phyloP scores from a whole-genome alignment of 2,797 vertebrate genomes.

The Prunella strophiata region DNA sequence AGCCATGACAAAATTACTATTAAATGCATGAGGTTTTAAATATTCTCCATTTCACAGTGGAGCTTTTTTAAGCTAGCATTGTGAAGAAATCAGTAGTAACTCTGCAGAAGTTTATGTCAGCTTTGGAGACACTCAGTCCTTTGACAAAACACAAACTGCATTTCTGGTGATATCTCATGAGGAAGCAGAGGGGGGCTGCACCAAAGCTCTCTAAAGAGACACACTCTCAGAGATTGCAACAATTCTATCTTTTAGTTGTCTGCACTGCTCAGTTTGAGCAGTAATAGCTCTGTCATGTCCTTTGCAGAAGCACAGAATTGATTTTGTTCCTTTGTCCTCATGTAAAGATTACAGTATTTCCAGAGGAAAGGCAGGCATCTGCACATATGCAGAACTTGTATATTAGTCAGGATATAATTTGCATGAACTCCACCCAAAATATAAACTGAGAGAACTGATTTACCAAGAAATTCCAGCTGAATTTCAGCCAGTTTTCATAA shows the following conservation, averaged over 20 bases:
- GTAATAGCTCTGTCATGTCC: slow-evolving; percentile 11
- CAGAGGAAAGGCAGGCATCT: background rate
- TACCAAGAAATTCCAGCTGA: background rate
- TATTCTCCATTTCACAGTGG: background rate
- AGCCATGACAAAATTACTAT: background rate
- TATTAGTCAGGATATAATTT: background rate
- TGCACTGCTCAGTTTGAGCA: slow-evolving; percentile 10
- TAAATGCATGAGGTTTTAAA: background rate
- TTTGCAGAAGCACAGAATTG: background rate
- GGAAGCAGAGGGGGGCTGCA: background rate
- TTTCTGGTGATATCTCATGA: background rate
- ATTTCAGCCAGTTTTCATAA: background rate
- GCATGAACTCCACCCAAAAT: background rate
- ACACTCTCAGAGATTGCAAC: background rate
- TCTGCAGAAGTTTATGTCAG: background rate
- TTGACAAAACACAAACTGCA: background rate
- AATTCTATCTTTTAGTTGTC: slow-evolving; percentile 6
- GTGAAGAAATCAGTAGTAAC: background rate
- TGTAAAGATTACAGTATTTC: background rate
- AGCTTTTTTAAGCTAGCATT: background rate
- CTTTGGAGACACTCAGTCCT: background rate
- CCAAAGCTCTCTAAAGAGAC: background rate
- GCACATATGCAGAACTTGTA: background rate
- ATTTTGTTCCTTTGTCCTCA: background rate
- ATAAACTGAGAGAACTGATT: background rate